phyloP scores from a whole-genome alignment of 2,797 vertebrate genomes.

The Atherinosoma microstoma region DNA sequence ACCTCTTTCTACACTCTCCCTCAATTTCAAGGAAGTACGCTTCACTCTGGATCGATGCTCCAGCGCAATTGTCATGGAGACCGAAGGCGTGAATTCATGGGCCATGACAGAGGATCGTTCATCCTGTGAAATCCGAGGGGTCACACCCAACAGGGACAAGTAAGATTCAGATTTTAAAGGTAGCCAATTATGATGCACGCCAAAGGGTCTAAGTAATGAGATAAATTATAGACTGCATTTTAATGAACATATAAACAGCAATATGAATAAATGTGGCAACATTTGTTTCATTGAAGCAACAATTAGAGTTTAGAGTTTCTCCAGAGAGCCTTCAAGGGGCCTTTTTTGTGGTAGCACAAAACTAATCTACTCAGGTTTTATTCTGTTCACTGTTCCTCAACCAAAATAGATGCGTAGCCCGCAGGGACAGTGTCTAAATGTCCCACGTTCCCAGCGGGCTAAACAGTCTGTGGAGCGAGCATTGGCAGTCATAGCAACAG shows the following conservation, averaged over 20 bases:
- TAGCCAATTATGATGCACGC: not conserved
- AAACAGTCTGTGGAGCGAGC: constrained; percentile 26
- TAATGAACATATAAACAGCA: not conserved
- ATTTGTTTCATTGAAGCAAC: constrained; percentile 28
- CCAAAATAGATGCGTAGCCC: constrained; percentile 26
- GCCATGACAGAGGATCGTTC: constrained; percentile 86
- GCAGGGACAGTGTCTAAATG: constrained; percentile 28
- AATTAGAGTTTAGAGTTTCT: constrained; percentile 25
- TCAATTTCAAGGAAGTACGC: constrained; percentile 80
- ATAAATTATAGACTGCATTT: constrained; percentile 20
- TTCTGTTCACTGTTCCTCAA: constrained; percentile 29
- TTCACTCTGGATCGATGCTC: constrained; percentile 87
- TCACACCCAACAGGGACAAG: constrained; percentile 81
- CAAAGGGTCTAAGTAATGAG: not conserved
- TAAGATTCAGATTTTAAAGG: constrained; percentile 55
- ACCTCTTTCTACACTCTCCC: constrained; percentile 45
- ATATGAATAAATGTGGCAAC: constrained; percentile 1
- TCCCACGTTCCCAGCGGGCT: constrained; percentile 31
- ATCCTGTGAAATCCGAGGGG: constrained; percentile 84
- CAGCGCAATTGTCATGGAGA: constrained; percentile 84
- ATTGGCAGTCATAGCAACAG: constrained; percentile 20
- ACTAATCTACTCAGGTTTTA: constrained; percentile 23
- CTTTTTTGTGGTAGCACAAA: constrained; percentile 21
- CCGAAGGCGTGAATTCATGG: constrained; percentile 85
- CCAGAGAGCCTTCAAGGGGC: constrained; percentile 17